Percentiles rank a stretch among this genome's conserved stretches.
These are phyloP conservation scores for Crossoptilon crossoptilon DNA, from an alignment of 2,797 vertebrate genomes.

Conservation along the genomic window DNA sequence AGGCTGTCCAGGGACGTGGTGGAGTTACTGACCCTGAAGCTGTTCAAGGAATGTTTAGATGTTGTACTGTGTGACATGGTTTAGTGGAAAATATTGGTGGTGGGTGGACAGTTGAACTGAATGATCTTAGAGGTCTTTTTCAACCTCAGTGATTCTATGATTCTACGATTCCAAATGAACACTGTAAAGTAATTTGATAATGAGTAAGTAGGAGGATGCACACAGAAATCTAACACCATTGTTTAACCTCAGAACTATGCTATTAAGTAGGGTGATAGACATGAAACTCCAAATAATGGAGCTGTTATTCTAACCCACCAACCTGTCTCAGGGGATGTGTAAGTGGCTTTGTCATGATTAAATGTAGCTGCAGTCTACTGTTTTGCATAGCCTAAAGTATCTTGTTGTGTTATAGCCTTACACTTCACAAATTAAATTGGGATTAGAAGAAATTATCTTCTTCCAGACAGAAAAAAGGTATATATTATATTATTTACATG, in stretches of 20 bases:
- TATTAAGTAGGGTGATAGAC: conserved; percentile 66
- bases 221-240: conserved; percentile 56
- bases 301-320: conserved; percentile 67
- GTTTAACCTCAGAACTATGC: conserved; percentile 74
- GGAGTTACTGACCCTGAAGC: no score
- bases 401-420: conserved; percentile 36
- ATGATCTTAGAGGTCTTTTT: no score
- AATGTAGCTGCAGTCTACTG: conserved; percentile 30
- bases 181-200: conserved; percentile 68
- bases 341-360: conserved; percentile 52
- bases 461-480: conserved; percentile 41
- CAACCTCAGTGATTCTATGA: no score
- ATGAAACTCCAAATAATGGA: conserved; percentile 59
- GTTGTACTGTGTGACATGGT: no score
- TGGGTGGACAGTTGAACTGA: no score
- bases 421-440: conserved; percentile 63
- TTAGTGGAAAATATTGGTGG: no score
- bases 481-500: conserved; percentile 11
- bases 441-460: conserved; percentile 51
- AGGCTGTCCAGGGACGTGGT: no score
- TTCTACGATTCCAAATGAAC: conserved; percentile 36
- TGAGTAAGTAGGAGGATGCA: conserved; percentile 57
- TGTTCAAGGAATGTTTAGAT: no score
- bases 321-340: conserved; percentile 59
- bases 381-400: conserved; percentile 50